phyloP scores from a whole-genome alignment of 2,888 invertebrate species.

The Eristalis arbustorum region DNA sequence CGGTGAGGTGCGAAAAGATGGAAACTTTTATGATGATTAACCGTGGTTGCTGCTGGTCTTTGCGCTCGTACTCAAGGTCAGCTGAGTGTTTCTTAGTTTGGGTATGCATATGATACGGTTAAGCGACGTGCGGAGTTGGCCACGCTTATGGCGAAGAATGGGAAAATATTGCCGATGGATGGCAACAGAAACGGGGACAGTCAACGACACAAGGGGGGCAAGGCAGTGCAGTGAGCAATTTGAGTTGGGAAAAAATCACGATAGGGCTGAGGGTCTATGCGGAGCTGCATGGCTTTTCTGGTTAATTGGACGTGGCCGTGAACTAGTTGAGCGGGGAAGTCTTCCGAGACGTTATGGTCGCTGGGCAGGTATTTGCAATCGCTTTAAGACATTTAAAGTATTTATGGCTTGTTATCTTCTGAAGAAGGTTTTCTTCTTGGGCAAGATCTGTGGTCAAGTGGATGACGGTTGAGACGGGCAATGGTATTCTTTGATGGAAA shows the following conservation, averaged over 20 bases:
- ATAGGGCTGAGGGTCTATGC: background rate
- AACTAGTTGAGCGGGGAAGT: background rate
- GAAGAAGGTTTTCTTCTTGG: background rate
- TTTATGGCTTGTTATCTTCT: background rate
- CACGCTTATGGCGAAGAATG: background rate
- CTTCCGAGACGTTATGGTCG: background rate
- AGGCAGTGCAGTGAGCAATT: background rate
- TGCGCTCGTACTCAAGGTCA: constrained; percentile 6
- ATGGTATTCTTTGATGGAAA: too few species aligned
- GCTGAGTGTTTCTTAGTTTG: background rate
- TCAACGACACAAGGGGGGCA: background rate
- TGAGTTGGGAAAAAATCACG: background rate
- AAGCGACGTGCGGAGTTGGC: background rate
- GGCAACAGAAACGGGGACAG: background rate
- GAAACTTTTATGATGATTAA: background rate
- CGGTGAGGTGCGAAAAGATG: constrained; percentile 20
- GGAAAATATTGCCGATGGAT: background rate
- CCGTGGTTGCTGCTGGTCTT: background rate
- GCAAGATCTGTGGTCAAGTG: background rate
- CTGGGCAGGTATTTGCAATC: background rate
- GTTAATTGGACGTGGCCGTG: background rate
- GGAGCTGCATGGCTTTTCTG: background rate
- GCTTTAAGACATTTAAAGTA: background rate
- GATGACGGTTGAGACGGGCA: too few species aligned
- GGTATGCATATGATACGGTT: background rate